Conservation (phyloP, 1,140 invertebrate species). For the Platyura marginata region DNA sequence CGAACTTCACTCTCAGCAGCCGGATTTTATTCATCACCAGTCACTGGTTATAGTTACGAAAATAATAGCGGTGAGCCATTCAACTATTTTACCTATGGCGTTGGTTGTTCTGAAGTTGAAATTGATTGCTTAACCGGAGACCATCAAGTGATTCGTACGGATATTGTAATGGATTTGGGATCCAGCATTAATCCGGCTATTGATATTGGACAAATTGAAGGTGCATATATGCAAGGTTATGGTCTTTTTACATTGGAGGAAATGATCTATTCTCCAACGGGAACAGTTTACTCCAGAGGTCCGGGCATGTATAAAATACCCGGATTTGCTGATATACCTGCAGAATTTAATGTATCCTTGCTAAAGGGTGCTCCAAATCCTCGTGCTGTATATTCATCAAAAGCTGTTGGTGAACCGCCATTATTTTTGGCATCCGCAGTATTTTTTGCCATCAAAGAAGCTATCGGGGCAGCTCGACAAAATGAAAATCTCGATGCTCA, state of each 20-base stretch:
- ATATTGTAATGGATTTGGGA: constrained; percentile 90
- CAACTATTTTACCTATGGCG: constrained; percentile 68
- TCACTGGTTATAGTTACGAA: constrained; percentile 54
- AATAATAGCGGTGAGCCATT: constrained; percentile 52
- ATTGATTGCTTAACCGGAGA: constrained; percentile 79
- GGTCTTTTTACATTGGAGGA: constrained; percentile 85
- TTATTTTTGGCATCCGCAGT: constrained; percentile 71
- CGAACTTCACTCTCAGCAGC: constrained; percentile 67
- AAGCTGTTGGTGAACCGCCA: constrained; percentile 93
- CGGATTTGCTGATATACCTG: constrained; percentile 73
- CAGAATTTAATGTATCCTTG: constrained; percentile 82
- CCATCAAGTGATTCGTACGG: constrained; percentile 66
- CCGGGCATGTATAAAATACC: constrained; percentile 91
- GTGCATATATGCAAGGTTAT: constrained; percentile 84
- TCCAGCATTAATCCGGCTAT: constrained; percentile 88
- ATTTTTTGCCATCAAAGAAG: constrained; percentile 84
- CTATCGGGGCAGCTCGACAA: constrained; percentile 55
- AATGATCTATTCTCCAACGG: constrained; percentile 65
- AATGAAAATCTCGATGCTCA: constrained; percentile 39
- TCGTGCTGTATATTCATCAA: constrained; percentile 84
- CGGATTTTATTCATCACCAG: constrained; percentile 71
- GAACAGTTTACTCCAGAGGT: constrained; percentile 62
- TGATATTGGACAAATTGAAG: constrained; percentile 92
- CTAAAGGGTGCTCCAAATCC: constrained; percentile 75
- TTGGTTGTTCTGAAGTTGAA: constrained; percentile 64